A percentile compares a stretch with the other conserved stretches of the same genome.
Evolutionary conservation across 1,140 invertebrate genomes (phyloP).

Genomic region (Euwallacea fornicatus): DNA sequence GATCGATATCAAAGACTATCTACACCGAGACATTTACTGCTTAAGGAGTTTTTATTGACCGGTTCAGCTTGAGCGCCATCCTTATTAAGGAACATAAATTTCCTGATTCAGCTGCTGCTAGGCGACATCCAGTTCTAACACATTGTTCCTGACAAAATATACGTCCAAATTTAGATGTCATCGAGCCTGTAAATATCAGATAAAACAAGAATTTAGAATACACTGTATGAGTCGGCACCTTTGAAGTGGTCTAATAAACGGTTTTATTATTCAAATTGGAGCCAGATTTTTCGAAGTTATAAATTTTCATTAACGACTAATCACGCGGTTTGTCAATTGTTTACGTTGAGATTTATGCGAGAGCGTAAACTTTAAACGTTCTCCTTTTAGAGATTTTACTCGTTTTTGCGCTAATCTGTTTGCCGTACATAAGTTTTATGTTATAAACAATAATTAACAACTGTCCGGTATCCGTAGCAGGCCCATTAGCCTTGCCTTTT

Average conservation of each 20-base stretch:
- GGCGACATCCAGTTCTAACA: neutral
- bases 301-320: constrained; percentile 18
- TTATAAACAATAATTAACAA: constrained; percentile 20
- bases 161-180: constrained; percentile 9
- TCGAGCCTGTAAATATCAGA: neutral
- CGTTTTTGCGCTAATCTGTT: constrained; percentile 14
- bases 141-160: neutral
- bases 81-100: too few species aligned
- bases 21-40: too few species aligned
- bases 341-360: constrained; percentile 9
- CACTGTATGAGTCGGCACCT: constrained; percentile 1
- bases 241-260: neutral
- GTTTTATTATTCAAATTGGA: constrained; percentile 16
- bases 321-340: constrained; percentile 8
- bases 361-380: constrained; percentile 6
- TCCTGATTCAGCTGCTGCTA: too few species aligned
- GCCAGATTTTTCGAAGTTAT: constrained; percentile 16
- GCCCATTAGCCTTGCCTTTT: constrained; percentile 15
- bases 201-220: constrained; percentile 4
- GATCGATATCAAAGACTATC: too few species aligned
- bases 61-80: too few species aligned
- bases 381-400: constrained; percentile 2
- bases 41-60: too few species aligned
- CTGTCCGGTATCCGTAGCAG: constrained; percentile 10
- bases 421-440: neutral